phyloP scores from a whole-genome alignment of 1,140 invertebrate genomes.

The Drosophila kikkawai region DNA sequence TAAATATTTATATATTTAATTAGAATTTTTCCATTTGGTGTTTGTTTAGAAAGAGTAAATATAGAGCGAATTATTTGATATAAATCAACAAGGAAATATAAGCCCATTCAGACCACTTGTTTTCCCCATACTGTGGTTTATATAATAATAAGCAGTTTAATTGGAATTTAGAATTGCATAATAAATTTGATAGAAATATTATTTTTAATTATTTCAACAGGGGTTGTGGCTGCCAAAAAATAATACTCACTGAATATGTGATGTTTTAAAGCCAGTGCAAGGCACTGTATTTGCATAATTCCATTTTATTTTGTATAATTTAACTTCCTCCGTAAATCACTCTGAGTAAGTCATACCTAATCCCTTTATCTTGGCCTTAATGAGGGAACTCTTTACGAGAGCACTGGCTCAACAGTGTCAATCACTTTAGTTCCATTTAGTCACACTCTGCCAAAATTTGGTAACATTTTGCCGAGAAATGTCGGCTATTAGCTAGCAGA shows the following conservation, averaged over 20 bases:
- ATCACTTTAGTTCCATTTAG: conserved; percentile 41
- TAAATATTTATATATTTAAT: background rate
- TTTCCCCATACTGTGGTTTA: background rate
- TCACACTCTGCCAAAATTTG: conserved; percentile 11
- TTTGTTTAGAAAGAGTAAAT: background rate
- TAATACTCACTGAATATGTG: background rate
- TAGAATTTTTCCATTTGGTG: background rate
- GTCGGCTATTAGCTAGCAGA: conserved; percentile 9
- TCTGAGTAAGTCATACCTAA: background rate
- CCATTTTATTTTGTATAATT: conserved; percentile 9
- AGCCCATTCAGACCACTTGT: background rate
- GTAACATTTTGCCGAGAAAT: conserved; percentile 4
- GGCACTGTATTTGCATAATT: background rate
- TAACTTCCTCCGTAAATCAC: background rate
- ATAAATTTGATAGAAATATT: background rate
- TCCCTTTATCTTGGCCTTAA: background rate
- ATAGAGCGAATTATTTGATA: background rate
- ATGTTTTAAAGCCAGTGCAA: background rate
- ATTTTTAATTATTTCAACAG: background rate
- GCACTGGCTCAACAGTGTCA: conserved; percentile 17
- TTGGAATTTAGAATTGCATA: background rate
- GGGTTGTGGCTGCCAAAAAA: background rate
- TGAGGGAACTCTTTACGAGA: conserved; percentile 15
- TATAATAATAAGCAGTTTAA: background rate
- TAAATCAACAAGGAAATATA: background rate